These are phyloP conservation scores for Tanytarsus gracilentus DNA, from an alignment of 2,888 invertebrate species.

Conservation along the genomic window DNA sequence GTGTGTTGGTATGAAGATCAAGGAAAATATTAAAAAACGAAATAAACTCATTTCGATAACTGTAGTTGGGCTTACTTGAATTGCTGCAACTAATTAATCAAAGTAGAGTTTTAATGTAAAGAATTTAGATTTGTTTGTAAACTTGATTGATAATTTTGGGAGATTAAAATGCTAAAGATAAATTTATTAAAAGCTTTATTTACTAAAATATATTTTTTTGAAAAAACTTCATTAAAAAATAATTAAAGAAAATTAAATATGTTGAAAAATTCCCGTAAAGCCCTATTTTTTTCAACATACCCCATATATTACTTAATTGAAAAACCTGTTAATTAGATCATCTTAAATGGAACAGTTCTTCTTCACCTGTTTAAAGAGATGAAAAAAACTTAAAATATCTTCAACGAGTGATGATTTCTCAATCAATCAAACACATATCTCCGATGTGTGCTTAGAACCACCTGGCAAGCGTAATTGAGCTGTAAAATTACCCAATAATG, in stretches of 20 bases:
- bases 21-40: background rate
- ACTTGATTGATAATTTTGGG: background rate
- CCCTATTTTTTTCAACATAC: too few relatives aligned
- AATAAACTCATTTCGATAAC: conserved; percentile 7
- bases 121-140: background rate
- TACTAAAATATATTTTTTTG: too few relatives aligned
- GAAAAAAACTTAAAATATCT: background rate
- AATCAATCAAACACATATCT: background rate
- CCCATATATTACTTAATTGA: too few relatives aligned
- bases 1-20: background rate
- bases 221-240: too few relatives aligned
- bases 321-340: too few relatives aligned
- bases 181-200: too few relatives aligned
- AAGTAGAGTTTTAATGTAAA: background rate
- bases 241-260: too few relatives aligned
- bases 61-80: conserved; percentile 18
- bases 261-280: too few relatives aligned
- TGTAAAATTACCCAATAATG: background rate
- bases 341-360: too few relatives aligned
- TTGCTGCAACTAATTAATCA: conserved; percentile 22
- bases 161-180: too few relatives aligned
- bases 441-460: background rate
- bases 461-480: background rate
- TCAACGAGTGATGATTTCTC: background rate
- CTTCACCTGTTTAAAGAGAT: too few relatives aligned